A percentile compares a stretch with the other conserved stretches of the same genome.
These are phyloP conservation scores for Neoaliturus tenellus DNA, from an alignment of 2,888 invertebrate genomes.

Conservation along the genomic window DNA sequence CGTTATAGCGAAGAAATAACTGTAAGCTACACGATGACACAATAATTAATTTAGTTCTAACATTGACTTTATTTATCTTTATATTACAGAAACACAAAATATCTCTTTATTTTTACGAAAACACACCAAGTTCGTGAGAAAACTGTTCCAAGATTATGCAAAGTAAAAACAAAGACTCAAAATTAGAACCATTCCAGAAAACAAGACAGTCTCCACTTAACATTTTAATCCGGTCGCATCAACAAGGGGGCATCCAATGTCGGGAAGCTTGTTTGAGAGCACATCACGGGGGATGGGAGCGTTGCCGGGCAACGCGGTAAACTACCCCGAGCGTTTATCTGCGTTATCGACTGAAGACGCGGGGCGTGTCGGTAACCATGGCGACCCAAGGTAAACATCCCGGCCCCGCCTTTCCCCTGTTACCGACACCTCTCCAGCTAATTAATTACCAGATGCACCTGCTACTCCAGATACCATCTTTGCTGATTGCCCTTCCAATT, in stretches of 20 bases:
- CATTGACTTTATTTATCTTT: too few relatives aligned
- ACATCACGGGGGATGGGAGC: slow-evolving; percentile 1
- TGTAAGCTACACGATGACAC: too few relatives aligned
- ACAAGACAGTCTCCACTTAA: background rate
- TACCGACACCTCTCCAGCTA: slow-evolving; percentile 39
- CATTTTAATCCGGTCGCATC: background rate
- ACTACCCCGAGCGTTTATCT: background rate
- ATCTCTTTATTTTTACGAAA: too few relatives aligned
- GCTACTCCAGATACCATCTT: slow-evolving; percentile 33
- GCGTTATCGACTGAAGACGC: slow-evolving; percentile 26
- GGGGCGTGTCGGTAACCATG: slow-evolving; percentile 31
- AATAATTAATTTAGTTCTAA: too few relatives aligned
- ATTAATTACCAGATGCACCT: slow-evolving; percentile 54
- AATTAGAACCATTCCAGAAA: too few relatives aligned
- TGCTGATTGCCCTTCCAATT: slow-evolving; percentile 36
- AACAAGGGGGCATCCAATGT: background rate
- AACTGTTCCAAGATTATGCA: too few relatives aligned
- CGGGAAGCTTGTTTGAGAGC: background rate
- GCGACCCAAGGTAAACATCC: slow-evolving; percentile 44
- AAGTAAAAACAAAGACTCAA: too few relatives aligned
- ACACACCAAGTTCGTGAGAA: too few relatives aligned
- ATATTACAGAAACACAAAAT: too few relatives aligned
- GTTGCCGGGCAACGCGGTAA: slow-evolving; percentile 21
- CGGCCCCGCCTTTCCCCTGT: slow-evolving; percentile 37
- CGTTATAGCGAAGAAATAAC: too few relatives aligned